These are phyloP conservation scores for Pardalotus punctatus DNA, from an alignment of 2,113 vertebrate genomes.

Conservation along the genomic window DNA sequence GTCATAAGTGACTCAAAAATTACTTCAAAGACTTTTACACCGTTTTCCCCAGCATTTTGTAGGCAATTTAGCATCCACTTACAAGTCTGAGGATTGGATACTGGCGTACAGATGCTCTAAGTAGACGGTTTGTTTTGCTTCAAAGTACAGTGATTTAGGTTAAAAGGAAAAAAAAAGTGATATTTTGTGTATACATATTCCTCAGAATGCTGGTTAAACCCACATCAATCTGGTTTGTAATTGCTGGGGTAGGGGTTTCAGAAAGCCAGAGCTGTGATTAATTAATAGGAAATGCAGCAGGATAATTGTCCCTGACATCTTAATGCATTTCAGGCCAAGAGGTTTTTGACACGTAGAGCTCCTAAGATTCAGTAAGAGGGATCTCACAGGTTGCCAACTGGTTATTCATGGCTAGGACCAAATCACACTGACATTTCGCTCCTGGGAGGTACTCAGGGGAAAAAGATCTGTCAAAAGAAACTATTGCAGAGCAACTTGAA, in stretches of 20 bases:
- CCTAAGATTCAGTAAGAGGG: not conserved
- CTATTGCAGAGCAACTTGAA: not conserved
- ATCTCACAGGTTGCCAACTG: slow-evolving; percentile 31
- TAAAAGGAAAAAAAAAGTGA: not conserved
- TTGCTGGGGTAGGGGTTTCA: not conserved
- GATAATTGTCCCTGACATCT: slow-evolving; percentile 16
- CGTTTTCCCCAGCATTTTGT: not conserved
- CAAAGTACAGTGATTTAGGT: slow-evolving; percentile 7
- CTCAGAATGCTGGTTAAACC: not conserved
- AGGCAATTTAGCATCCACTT: slow-evolving; percentile 26
- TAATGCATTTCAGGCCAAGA: slow-evolving; percentile 9
- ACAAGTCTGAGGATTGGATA: not conserved
- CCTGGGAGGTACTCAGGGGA: not conserved
- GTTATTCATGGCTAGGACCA: slow-evolving; percentile 2
- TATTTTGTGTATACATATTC: not conserved
- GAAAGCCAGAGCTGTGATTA: slow-evolving; percentile 15
- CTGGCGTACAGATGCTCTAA: slow-evolving; percentile 21
- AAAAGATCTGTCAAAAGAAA: slow-evolving; percentile 45
- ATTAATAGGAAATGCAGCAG: not conserved
- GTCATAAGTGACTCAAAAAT: not conserved
- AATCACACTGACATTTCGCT: slow-evolving; percentile 37
- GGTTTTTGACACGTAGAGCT: not conserved
- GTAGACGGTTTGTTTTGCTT: slow-evolving; percentile 42
- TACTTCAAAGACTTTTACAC: not conserved
- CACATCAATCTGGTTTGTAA: not conserved